Base-by-base conservation (phyloP, 2,888 invertebrate genomes). In the Dynastes tityus region DNA sequence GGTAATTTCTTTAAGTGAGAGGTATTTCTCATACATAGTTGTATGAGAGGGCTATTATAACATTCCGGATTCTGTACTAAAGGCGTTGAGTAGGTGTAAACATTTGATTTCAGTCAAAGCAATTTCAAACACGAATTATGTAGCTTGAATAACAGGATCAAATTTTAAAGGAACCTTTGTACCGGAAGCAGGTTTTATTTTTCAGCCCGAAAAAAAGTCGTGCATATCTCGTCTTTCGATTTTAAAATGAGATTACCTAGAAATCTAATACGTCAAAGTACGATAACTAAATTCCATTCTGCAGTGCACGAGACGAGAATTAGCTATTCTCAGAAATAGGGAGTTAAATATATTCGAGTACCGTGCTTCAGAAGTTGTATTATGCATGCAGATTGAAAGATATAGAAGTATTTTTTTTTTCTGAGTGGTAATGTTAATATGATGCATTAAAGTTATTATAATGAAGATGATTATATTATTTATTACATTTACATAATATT, bases 221-320 rank as follows among this genome's bases (percentile, higher is more conserved):
- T 37, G 13, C 8, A 40, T n/a, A 32, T 65, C 13, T 65, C 40
- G 65, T 37, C 40, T 13, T n/a, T 65, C 40, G 32, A 37, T 32
- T 65, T 16, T 65, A 32, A 65, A 32, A 65, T 9, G 40, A 16
- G 65, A 65, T 65, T 65, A 65, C 65, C 65, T 65, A 16, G 65
- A 65, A 65, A 37, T 40, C 16, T 65, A 65, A 40, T 53, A 65
- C 16, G 4, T n/a, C 32, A 65, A 65, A 16, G 40, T 13, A 65
- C 40, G 65, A 40, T 65, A 65, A 16, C 40, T 16, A 65, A 63
- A 11, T 13, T 8, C 29, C n/a, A 40, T 16, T 40, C 16, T 63
- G 13, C n/a, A 40, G 8, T 40, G 9, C 16, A 40, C 16, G 65
- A 40, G 37, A 32, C 16, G 13, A n/a, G 16, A n/a, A 16, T 16